Conservation (phyloP, 2,888 invertebrate genomes). For the Hydroisotoma schaefferi region DNA sequence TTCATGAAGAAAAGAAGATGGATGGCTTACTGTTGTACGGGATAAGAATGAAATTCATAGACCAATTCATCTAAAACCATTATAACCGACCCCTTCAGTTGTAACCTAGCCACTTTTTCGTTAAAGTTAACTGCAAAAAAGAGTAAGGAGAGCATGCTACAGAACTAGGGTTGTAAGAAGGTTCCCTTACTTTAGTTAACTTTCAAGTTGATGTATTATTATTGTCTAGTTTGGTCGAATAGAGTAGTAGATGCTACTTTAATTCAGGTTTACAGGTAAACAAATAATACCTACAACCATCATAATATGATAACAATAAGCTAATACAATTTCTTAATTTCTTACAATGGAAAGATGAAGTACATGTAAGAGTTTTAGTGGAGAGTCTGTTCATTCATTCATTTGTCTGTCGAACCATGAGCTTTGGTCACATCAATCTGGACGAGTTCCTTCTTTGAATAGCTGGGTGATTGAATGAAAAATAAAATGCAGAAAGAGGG, state of each 20-base stretch:
- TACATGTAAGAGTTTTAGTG: neutral
- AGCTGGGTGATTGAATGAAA: constrained; percentile 8
- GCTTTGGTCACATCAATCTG: constrained; percentile 6
- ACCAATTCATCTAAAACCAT: neutral
- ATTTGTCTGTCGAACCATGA: constrained; percentile 5
- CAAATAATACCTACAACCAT: constrained; percentile 1
- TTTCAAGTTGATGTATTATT: no score
- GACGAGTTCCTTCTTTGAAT: constrained; percentile 2
- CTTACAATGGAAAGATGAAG: constrained; percentile 14
- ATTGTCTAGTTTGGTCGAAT: no score
- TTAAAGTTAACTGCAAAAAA: no score
- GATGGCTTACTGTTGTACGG: neutral
- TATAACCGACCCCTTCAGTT: no score
- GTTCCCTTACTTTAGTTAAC: no score
- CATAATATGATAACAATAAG: constrained; percentile 11
- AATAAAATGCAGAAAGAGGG: neutral
- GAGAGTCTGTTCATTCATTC: constrained; percentile 12
- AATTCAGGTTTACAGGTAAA: neutral
- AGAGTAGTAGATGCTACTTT: neutral
- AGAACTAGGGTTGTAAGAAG: no score
- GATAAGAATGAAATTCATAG: neutral
- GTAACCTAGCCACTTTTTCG: no score
- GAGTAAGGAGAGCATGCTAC: no score
- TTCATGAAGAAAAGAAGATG: neutral
- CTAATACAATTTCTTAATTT: constrained; percentile 4